A percentile compares a stretch with the other conserved stretches of the same genome.
Conservation (phyloP, 2,113 vertebrate species). For the Furnarius figulus region DNA sequence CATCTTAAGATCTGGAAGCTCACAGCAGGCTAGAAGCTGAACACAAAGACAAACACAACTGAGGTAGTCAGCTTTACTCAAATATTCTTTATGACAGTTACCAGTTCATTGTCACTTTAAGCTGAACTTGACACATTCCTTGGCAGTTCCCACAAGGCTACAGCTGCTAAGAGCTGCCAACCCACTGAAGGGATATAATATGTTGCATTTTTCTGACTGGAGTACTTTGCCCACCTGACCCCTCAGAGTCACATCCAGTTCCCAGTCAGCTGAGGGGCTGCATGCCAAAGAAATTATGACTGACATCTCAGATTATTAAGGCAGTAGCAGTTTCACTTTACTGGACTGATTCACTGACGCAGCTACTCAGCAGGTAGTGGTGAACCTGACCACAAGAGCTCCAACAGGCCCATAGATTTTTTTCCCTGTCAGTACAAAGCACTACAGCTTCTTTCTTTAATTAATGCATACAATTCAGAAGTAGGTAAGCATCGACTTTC, state of each 20-base stretch:
- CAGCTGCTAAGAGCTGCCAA: background rate
- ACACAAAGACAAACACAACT: constrained; percentile 33
- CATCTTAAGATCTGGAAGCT: background rate
- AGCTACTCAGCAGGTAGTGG: constrained; percentile 12
- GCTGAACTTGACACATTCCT: background rate
- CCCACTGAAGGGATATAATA: background rate
- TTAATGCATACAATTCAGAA: background rate
- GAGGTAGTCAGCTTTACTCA: constrained; percentile 62
- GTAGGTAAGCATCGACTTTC: background rate
- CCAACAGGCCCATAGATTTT: background rate
- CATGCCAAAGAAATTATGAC: background rate
- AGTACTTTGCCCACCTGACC: background rate
- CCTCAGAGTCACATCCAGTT: background rate
- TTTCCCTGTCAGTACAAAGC: background rate
- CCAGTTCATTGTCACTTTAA: background rate
- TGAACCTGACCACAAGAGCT: background rate
- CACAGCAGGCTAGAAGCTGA: constrained; percentile 11
- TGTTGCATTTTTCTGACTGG: background rate
- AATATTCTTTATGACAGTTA: background rate
- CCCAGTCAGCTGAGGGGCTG: background rate
- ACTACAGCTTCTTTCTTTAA: background rate
- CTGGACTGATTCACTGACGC: background rate
- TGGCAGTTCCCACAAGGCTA: background rate
- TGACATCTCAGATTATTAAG: constrained; percentile 55
- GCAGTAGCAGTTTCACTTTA: constrained; percentile 36